Evolutionary conservation across 2,888 invertebrate species (phyloP), one percentile per base, ranked within the genome.

Genomic region (Mimumesa dahlbomi): DNA sequence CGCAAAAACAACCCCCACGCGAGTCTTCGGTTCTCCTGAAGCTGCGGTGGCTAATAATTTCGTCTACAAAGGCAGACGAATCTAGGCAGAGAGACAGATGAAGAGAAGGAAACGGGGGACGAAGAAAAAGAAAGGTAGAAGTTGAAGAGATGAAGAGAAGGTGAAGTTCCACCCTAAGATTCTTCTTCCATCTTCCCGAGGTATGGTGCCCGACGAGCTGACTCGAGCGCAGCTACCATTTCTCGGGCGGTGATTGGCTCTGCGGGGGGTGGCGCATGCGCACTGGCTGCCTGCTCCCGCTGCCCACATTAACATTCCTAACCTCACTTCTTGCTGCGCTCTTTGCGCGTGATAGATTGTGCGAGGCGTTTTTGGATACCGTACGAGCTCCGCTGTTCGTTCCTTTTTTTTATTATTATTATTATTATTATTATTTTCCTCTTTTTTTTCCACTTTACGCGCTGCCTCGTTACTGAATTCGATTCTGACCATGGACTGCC

Each of bases 181-280:
- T 75, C 78, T 76, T 77, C 81, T 79, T 76, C 75, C 74, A 76
- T 73, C 81, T 75, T 73, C 79, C 54, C 59, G 72, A 62, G 74
- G 71, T 73, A 65, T 69, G 77, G 82, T 69, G 61, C 64, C 56
- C 75, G 67, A 73, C 75, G 77, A 85, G 84, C 83, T 82, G 84
- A 85, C 85, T 86, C 82, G 81, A 82, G 73, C 80, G 78, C 82
- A 82, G 87, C 88, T 88, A 88, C 89, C 87, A 88, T 88, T 88
- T 88, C 88, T 89, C 85, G 85, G 84, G 82, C 86, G 86, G 88
- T 87, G 89, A 89, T 89, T 89, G 89, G 87, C 89, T 88, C 89
- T 70, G 87, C 88, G 81, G 88, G 88, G 88, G 89, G 88, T 85
- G 85, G 83, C 84, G 85, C 85, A 85, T 80, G 86, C 86, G 85